Evolutionary conservation across 2,797 vertebrate species (phyloP).

Genomic region (Phoebastria nigripes): DNA sequence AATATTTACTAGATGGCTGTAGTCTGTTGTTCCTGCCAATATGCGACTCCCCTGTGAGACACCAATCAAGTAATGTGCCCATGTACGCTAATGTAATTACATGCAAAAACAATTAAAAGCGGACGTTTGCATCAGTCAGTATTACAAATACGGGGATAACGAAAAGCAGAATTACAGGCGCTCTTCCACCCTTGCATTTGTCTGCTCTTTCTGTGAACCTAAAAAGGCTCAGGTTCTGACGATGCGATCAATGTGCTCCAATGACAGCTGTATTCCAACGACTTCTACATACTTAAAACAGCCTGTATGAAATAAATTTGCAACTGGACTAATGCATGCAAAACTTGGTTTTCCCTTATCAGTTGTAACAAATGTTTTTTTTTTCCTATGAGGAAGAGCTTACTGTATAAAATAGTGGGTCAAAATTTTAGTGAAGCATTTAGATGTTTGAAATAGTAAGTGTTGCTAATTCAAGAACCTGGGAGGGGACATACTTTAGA

Average conservation of each 20-base stretch:
- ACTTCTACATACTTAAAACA: not conserved
- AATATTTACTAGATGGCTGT: not conserved
- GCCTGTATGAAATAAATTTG: not conserved
- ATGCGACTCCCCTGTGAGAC: accelerated
- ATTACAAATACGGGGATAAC: not conserved
- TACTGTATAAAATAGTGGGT: not conserved
- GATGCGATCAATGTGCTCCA: accelerated
- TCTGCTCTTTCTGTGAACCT: not conserved
- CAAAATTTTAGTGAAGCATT: not conserved
- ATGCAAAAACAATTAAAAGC: not conserved
- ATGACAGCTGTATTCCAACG: not conserved
- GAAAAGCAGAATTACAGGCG: not conserved
- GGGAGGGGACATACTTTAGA: not conserved
- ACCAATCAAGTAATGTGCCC: not conserved
- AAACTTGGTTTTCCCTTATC: not conserved
- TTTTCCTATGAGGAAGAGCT: not conserved
- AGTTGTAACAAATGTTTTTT: not conserved
- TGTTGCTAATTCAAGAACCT: not conserved
- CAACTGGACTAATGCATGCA: not conserved
- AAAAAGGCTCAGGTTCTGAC: not conserved
- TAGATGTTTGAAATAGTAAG: not conserved
- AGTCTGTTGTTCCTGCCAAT: not conserved
- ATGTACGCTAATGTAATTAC: not conserved
- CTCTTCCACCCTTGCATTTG: not conserved
- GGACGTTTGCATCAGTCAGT: not conserved